Evolutionary conservation across 2,888 invertebrate species (phyloP), one percentile per base, ranked within the genome.

Genomic region (Agriopis aurantiaria): DNA sequence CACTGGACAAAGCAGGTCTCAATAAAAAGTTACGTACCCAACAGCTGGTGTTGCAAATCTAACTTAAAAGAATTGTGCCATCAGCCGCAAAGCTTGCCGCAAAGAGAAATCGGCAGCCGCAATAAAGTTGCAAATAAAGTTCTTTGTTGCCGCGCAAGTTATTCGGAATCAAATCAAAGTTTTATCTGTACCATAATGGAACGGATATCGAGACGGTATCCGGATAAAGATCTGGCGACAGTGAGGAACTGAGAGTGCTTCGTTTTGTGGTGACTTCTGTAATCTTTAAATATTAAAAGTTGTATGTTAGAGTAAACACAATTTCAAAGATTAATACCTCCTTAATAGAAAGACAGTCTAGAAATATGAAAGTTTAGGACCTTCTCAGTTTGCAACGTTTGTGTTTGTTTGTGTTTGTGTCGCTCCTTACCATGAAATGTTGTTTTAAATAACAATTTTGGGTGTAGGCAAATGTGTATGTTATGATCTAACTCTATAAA

Each of bases 131-230:
- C 82, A 83, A 87, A 87, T 87, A 86, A 84, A 88, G 82, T 87
- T 84, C 83, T 80, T 80, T 79, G 79, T 81, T 81, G 84, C 84
- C 82, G 85, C 87, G 82, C 80, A 91, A 91, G 82, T 88, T 87
- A 85, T 87, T 86, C 81, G 83, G 85, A 89, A 92, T 91, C 91
- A 86, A 91, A 94, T 93, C 91, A 91, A 94, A 93, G 87, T 93
- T 93, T 91, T 87, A 91, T 89, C 89, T 87, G 81, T 75, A 85
- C 89, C 85, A 90, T 92, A 92, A 93, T 91, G 84, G 88, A 88
- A 85, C 88, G 89, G 91, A 92, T 91, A 93, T 91, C 87, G 88
- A 80, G 80, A 83, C 84, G 85, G 85, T 85, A 86, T 89, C 82
- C 80, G 80, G 86, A 85, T 89, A 88, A 88, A 87, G 84, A 82